phyloP scores from a whole-genome alignment of 2,797 vertebrate species.

The Coendou prehensilis region DNA sequence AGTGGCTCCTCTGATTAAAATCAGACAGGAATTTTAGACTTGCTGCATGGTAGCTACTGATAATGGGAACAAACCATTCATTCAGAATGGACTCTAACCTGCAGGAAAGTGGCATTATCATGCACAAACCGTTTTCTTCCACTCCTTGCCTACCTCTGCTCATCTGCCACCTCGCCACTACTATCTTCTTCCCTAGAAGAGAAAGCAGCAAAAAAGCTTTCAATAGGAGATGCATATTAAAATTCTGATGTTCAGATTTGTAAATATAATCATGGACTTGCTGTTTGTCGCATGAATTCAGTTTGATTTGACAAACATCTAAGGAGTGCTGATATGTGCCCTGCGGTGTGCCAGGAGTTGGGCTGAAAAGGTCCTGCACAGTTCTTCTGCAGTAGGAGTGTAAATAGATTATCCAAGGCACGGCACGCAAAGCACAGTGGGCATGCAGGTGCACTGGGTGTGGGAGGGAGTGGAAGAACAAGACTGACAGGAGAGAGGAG shows the following conservation, averaged over 20 bases:
- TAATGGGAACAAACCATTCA: not conserved
- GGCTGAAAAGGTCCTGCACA: not conserved
- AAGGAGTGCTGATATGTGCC: not conserved
- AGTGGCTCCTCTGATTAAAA: slow-evolving; percentile 71
- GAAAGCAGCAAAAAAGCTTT: not conserved
- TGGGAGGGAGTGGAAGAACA: not conserved
- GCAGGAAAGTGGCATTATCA: slow-evolving; percentile 1
- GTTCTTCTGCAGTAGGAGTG: not conserved
- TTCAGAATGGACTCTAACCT: slow-evolving; percentile 2
- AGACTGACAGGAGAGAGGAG: not conserved
- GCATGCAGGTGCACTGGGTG: not conserved
- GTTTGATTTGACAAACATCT: not conserved
- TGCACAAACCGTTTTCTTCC: not conserved
- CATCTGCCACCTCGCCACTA: not conserved
- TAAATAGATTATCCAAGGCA: not conserved
- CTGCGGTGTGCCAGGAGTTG: not conserved
- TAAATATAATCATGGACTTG: not conserved
- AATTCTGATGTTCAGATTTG: not conserved
- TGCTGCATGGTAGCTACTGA: not conserved
- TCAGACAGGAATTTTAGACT: slow-evolving; percentile 55
- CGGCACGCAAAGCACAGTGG: not conserved
- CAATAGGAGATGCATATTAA: not conserved
- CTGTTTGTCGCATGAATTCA: not conserved
- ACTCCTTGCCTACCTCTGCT: not conserved
- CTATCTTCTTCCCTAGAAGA: not conserved